A percentile compares a stretch with the other conserved stretches of the same genome.
phyloP scores from a whole-genome alignment of 1,140 invertebrate species.

The Propsilocerus akamusi region DNA sequence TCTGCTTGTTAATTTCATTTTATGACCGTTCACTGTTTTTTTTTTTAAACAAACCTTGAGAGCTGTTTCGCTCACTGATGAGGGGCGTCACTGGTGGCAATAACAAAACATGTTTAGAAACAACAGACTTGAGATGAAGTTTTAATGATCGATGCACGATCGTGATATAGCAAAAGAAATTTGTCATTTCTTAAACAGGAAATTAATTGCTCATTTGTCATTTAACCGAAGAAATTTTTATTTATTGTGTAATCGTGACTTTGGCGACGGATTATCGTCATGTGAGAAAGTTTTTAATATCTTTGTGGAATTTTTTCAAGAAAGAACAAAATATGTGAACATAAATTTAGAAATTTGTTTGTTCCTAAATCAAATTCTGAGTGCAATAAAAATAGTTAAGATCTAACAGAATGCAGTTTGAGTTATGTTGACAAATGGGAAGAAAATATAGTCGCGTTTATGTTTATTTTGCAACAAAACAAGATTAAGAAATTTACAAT shows the following conservation, averaged over 20 bases:
- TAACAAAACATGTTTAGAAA: neutral
- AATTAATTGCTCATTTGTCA: conserved; percentile 2
- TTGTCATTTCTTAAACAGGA: neutral
- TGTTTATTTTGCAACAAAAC: no score
- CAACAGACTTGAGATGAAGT: neutral
- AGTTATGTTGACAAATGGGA: no score
- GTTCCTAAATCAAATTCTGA: no score
- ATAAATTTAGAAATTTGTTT: no score
- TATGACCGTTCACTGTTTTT: neutral
- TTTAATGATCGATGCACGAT: neutral
- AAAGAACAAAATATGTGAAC: no score
- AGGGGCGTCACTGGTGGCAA: neutral
- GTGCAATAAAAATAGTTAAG: no score
- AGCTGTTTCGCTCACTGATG: neutral
- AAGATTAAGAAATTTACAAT: no score
- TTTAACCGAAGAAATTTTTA: neutral
- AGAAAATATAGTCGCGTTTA: no score
- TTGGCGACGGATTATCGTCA: no score
- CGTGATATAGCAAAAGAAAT: neutral
- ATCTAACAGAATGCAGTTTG: no score
- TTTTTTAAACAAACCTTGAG: conserved; percentile 2
- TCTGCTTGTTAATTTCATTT: neutral
- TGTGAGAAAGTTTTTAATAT: no score
- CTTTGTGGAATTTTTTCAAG: no score
- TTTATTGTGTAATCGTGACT: neutral